Conservation (phyloP, 2,797 vertebrate species). For the Lates japonicus region DNA sequence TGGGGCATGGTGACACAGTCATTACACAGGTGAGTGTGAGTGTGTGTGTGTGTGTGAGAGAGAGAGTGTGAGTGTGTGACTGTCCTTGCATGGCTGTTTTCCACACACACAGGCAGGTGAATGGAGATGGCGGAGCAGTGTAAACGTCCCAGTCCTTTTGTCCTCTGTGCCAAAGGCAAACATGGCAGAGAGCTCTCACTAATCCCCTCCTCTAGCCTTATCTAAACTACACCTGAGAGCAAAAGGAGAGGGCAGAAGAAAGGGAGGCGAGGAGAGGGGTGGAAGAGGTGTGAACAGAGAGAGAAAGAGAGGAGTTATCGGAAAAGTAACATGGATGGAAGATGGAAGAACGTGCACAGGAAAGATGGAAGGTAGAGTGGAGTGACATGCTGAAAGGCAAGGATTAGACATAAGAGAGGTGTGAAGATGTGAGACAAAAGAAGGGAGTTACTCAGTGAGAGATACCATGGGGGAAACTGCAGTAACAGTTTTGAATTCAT, state of each 20-base stretch:
- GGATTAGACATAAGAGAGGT: slow-evolving; percentile 15
- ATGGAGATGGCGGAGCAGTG: slow-evolving; percentile 66
- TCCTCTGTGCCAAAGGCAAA: slow-evolving; percentile 81
- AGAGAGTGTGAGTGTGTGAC: slow-evolving; percentile 42
- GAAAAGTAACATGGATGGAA: slow-evolving; percentile 28
- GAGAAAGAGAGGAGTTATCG: slow-evolving; percentile 15
- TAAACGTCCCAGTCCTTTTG: slow-evolving; percentile 74
- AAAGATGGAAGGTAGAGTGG: slow-evolving; percentile 13
- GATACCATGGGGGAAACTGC: background rate
- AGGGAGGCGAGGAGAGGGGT: slow-evolving; percentile 11
- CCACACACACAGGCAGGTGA: slow-evolving; percentile 64
- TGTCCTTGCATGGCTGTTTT: slow-evolving; percentile 54
- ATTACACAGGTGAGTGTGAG: slow-evolving; percentile 80
- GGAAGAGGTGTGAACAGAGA: slow-evolving; percentile 29
- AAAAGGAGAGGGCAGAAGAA: slow-evolving; percentile 41
- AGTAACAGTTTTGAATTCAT: background rate
- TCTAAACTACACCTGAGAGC: slow-evolving; percentile 78
- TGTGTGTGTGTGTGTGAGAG: slow-evolving; percentile 38
- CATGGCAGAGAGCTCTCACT: slow-evolving; percentile 71
- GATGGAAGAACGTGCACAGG: slow-evolving; percentile 2
- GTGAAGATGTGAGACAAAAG: slow-evolving; percentile 16
- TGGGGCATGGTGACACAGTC: slow-evolving; percentile 76
- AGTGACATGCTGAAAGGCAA: slow-evolving; percentile 13
- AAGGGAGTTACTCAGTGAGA: background rate
- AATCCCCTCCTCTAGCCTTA: slow-evolving; percentile 74